Evolutionary conservation across 2,113 vertebrate species (phyloP), one percentile per base, ranked within the genome.

Genomic region (Cromileptes altivelis): DNA sequence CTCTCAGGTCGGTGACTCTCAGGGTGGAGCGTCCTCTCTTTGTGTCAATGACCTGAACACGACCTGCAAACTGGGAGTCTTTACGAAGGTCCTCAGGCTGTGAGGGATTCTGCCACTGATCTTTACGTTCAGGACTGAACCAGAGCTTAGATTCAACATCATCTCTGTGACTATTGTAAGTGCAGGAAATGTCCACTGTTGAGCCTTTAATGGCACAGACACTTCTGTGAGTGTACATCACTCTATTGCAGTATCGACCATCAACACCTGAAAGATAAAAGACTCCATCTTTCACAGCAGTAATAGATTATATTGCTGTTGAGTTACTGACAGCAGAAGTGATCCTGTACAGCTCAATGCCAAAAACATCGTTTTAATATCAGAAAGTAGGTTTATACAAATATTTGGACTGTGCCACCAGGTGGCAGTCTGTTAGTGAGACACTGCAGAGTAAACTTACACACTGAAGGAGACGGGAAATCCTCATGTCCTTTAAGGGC

Each of bases 181-280:
- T 19, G 12, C 42, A 50, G 4, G 69, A 78, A 37, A 86, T 82
- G 63, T 82, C 3, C 42, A 82, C 80, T 33, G 80, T 45, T 7
- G 79, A 78, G 27, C 85, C 85, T 64, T 15, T 78, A 25, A 82
- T 52, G 50, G 75, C 62, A 53, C 85, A 86, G 58, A 83, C 40
- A 19, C 11, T 37, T 52, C 65, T 70, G 2, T 65, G 8, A 17
- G 15, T 0, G 17, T 71, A 83, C 0, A 3, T 19, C 62, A 74
- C 79, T 17, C 0, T 57, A 27, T 30, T 15, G 40, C 79, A 81
- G 4, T 1, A 2, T 2, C 25, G 0, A 57, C 2, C n/a, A 10
- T 7, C 0, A 11, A 23, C 64, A 77, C 78, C 78, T 86, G 40
- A 7, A 73, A 69, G 4, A 56, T 27, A 7, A 56, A 53, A 45